A percentile compares a stretch with the other conserved stretches of the same genome.
Evolutionary conservation across 53 echinoderm and acorn worm genomes (phyloP).

Genomic region (Actinopyga echinites): DNA sequence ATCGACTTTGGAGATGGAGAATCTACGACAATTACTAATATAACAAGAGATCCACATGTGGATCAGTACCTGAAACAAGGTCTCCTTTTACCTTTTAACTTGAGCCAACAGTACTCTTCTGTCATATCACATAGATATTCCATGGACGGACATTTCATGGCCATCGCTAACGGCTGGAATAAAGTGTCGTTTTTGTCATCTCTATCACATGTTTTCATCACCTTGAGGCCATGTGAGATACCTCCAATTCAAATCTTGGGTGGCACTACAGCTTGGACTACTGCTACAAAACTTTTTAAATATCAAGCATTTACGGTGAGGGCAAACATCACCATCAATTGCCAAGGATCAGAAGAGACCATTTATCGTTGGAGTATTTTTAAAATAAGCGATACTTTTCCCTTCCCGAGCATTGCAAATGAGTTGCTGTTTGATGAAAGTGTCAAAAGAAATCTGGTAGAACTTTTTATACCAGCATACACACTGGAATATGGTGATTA

Average conservation of each 20-base stretch:
- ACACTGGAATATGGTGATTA: slow-evolving; percentile 77
- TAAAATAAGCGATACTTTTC: slow-evolving; percentile 60
- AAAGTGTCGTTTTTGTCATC: slow-evolving; percentile 45
- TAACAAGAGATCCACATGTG: slow-evolving; percentile 27
- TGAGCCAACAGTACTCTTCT: slow-evolving; percentile 48
- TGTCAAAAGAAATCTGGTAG: slow-evolving; percentile 54
- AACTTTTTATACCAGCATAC: slow-evolving; percentile 74
- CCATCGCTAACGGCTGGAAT: slow-evolving; percentile 59
- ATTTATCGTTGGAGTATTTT: slow-evolving; percentile 67
- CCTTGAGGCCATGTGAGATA: slow-evolving; percentile 56
- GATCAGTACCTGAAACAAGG: slow-evolving; percentile 46
- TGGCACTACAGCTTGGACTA: slow-evolving; percentile 55
- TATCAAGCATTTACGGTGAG: slow-evolving; percentile 52
- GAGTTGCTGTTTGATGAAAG: slow-evolving; percentile 45
- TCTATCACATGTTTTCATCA: slow-evolving; percentile 57
- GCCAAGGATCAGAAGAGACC: slow-evolving; percentile 47
- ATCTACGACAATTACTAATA: slow-evolving; percentile 10
- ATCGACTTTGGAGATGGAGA: slow-evolving; percentile 78
- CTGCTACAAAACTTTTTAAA: slow-evolving; percentile 53
- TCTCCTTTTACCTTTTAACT: slow-evolving; percentile 71
- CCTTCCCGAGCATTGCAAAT: slow-evolving; percentile 70
- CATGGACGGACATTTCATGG: slow-evolving; percentile 55
- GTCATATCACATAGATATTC: slow-evolving; percentile 60
- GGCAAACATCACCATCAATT: slow-evolving; percentile 48
- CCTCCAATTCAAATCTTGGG: slow-evolving; percentile 64